Evolutionary conservation across 2,113 vertebrate genomes (phyloP).

Genomic region (Tor tambroides): DNA sequence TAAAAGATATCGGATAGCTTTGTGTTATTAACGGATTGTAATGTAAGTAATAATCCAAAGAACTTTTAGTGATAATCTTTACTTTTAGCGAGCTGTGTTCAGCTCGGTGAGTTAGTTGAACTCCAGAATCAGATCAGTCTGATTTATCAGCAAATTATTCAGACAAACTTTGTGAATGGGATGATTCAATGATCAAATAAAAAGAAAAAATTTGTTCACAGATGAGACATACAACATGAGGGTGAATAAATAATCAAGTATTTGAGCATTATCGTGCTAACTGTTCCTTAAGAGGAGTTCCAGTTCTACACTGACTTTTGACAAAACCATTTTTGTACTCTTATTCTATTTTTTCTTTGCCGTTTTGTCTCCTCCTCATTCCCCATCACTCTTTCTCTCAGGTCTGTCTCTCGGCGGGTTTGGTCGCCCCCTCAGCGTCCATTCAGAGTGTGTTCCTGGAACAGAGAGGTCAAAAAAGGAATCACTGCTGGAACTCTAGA

Average conservation of each 20-base stretch:
- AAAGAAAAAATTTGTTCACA: not conserved
- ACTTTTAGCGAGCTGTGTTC: not conserved
- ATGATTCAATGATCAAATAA: not conserved
- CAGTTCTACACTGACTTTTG: not conserved
- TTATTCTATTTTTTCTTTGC: not conserved
- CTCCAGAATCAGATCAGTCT: not conserved
- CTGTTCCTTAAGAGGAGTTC: too few relatives aligned
- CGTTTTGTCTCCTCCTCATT: not conserved
- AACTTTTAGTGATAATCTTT: not conserved
- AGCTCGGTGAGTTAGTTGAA: not conserved
- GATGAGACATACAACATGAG: not conserved
- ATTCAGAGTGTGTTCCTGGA: constrained; percentile 84
- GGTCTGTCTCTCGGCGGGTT: constrained; percentile 80
- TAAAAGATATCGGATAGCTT: not conserved
- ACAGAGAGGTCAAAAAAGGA: constrained; percentile 79
- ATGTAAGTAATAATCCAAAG: not conserved
- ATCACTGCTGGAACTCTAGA: constrained; percentile 80
- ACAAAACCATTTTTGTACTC: not conserved
- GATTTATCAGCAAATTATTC: too few relatives aligned
- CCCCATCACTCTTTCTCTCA: constrained; percentile 33
- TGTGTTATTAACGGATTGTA: not conserved
- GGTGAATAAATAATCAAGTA: too few relatives aligned
- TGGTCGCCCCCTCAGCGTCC: constrained; percentile 82
- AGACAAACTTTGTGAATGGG: not conserved
- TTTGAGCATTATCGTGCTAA: too few relatives aligned